Conservation (phyloP, 2,797 vertebrate species). For the Peromyscus eremicus region DNA sequence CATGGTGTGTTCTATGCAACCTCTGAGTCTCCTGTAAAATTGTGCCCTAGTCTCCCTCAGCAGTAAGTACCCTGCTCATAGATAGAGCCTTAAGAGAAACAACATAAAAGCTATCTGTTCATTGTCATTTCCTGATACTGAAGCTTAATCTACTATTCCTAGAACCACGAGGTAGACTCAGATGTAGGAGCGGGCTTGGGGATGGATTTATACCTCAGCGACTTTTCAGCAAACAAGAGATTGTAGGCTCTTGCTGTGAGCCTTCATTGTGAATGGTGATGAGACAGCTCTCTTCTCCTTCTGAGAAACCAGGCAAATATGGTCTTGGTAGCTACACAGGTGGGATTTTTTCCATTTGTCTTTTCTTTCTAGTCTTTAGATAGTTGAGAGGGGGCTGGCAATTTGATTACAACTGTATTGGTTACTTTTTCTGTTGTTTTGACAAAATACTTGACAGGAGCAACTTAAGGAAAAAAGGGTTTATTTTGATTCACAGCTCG, state of each 20-base stretch:
- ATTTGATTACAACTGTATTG: background rate
- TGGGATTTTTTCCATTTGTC: background rate
- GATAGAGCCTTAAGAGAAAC: background rate
- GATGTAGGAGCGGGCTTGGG: background rate
- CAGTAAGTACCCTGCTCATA: background rate
- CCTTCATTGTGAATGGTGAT: background rate
- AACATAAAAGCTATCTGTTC: background rate
- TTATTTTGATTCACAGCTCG: background rate
- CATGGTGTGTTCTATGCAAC: background rate
- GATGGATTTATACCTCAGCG: background rate
- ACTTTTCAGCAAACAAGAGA: background rate
- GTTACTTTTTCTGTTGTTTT: background rate
- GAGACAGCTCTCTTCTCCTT: background rate
- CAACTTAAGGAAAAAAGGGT: background rate
- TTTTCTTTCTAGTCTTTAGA: conserved; percentile 49
- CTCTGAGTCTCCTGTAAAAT: background rate
- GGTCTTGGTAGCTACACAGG: background rate
- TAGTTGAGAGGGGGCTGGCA: background rate
- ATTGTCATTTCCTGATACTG: background rate
- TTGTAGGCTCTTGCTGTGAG: background rate
- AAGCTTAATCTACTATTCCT: background rate
- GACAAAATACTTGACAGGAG: background rate
- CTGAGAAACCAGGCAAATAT: background rate
- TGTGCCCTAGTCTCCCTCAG: background rate
- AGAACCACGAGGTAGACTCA: background rate